phyloP scores from a whole-genome alignment of 2,797 vertebrate genomes.

The Macropodus opercularis region DNA sequence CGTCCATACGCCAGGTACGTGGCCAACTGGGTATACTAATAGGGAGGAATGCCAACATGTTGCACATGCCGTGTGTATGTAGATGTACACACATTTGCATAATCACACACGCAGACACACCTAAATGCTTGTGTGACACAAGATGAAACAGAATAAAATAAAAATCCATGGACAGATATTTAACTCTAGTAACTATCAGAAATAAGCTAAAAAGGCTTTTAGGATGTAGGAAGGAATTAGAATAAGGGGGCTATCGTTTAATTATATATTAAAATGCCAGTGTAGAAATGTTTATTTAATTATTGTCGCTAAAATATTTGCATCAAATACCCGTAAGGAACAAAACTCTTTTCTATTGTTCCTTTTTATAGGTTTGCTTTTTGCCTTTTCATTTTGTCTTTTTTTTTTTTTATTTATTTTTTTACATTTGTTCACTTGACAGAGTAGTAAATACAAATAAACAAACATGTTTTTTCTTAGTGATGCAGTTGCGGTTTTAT shows the following conservation, averaged over 20 bases:
- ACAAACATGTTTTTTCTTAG: conserved; percentile 50
- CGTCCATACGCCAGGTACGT: conserved; percentile 94
- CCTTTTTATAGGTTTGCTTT: conserved; percentile 22
- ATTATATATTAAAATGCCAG: not conserved
- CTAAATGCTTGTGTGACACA: conserved; percentile 2
- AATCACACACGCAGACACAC: conserved; percentile 12
- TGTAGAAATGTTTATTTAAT: conserved; percentile 5
- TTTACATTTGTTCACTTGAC: conserved; percentile 54
- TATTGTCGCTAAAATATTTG: not conserved
- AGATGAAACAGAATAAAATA: not conserved
- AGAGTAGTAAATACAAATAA: conserved; percentile 47
- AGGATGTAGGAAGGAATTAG: not conserved
- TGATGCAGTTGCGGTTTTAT: conserved; percentile 51
- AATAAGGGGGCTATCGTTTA: not conserved
- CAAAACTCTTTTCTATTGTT: conserved; percentile 6
- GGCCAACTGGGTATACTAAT: conserved; percentile 23
- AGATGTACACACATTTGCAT: conserved; percentile 24
- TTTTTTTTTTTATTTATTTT: conserved; percentile 28
- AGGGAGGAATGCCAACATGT: conserved; percentile 24
- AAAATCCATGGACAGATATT: not conserved
- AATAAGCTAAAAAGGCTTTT: not conserved
- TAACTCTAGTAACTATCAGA: not conserved
- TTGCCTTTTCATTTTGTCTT: conserved; percentile 12
- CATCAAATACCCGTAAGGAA: not conserved
- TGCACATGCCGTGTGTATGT: not conserved